These are phyloP conservation scores for Cheilosia urbana DNA, from an alignment of 2,888 invertebrate genomes.

Conservation along the genomic window DNA sequence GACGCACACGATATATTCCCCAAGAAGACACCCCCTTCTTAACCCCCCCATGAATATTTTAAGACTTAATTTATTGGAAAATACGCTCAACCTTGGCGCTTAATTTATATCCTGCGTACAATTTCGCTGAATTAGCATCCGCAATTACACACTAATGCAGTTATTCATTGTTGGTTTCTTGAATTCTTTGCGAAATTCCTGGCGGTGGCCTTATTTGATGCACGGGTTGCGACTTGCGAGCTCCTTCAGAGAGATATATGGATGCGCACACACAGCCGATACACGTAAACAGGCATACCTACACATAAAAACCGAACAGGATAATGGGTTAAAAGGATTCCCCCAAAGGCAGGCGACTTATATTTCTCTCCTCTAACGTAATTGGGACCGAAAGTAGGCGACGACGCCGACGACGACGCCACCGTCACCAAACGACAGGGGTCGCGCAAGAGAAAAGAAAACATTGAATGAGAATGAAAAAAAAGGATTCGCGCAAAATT, in stretches of 20 bases:
- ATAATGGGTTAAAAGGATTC: slow-evolving; percentile 49
- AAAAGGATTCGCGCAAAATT: slow-evolving; percentile 52
- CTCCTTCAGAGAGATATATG: slow-evolving; percentile 11
- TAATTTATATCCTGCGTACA: slow-evolving; percentile 70
- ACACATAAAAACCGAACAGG: background rate
- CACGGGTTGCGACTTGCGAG: background rate
- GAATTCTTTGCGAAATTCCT: slow-evolving; percentile 3
- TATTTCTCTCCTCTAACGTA: slow-evolving; percentile 49
- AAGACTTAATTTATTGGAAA: slow-evolving; percentile 76
- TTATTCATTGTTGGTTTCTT: slow-evolving; percentile 68
- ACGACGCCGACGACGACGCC: background rate
- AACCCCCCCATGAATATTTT: slow-evolving; percentile 53
- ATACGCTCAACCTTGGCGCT: slow-evolving; percentile 64
- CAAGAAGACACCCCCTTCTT: too few species aligned
- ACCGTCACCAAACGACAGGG: slow-evolving; percentile 7
- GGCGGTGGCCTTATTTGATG: slow-evolving; percentile 7
- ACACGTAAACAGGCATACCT: slow-evolving; percentile 20
- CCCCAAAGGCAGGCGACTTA: slow-evolving; percentile 51
- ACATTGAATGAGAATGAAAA: slow-evolving; percentile 47
- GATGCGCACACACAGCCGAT: slow-evolving; percentile 12
- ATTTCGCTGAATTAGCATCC: slow-evolving; percentile 76
- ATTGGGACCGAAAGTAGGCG: slow-evolving; percentile 45
- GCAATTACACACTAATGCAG: slow-evolving; percentile 76
- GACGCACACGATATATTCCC: too few species aligned
- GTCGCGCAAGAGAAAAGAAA: slow-evolving; percentile 14